Percentiles rank a stretch among this genome's conserved stretches.
phyloP scores from a whole-genome alignment of 2,888 invertebrate species.

The Sialis lutaria region DNA sequence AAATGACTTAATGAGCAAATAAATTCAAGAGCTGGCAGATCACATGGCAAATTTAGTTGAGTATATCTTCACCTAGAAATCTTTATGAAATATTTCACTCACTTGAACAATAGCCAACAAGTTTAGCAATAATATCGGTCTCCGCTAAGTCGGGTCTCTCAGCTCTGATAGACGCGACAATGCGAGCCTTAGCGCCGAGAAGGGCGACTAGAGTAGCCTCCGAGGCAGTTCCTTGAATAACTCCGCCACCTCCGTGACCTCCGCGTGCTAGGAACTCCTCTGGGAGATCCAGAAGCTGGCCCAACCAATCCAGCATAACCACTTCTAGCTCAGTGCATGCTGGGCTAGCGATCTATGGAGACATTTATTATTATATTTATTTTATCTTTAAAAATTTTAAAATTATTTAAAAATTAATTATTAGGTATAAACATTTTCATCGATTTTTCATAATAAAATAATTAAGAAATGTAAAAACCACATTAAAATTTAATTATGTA shows the following conservation, averaged over 20 bases:
- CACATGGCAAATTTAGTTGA: neutral
- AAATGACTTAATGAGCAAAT: no score
- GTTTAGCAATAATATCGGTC: constrained; percentile 51
- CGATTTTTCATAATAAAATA: no score
- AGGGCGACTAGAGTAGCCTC: constrained; percentile 87
- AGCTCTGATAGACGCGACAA: constrained; percentile 45
- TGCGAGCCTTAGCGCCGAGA: constrained; percentile 71
- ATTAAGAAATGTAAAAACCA: no score
- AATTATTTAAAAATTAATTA: no score
- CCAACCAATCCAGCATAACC: constrained; percentile 90
- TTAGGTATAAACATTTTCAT: no score
- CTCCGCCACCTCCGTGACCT: constrained; percentile 75
- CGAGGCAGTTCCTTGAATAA: constrained; percentile 86
- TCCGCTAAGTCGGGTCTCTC: constrained; percentile 61
- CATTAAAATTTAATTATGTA: no score
- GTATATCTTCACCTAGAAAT: neutral
- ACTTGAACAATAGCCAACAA: constrained; percentile 79
- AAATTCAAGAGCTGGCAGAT: neutral
- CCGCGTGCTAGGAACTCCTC: constrained; percentile 66
- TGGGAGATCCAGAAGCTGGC: constrained; percentile 80
- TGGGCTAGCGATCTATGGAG: constrained; percentile 69
- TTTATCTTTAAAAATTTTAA: no score
- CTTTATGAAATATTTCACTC: constrained; percentile 19
- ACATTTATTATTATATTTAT: neutral
- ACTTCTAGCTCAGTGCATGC: constrained; percentile 93